phyloP scores from a whole-genome alignment of 2,888 invertebrate genomes.

The Bursaphelenchus okinawaensis region DNA sequence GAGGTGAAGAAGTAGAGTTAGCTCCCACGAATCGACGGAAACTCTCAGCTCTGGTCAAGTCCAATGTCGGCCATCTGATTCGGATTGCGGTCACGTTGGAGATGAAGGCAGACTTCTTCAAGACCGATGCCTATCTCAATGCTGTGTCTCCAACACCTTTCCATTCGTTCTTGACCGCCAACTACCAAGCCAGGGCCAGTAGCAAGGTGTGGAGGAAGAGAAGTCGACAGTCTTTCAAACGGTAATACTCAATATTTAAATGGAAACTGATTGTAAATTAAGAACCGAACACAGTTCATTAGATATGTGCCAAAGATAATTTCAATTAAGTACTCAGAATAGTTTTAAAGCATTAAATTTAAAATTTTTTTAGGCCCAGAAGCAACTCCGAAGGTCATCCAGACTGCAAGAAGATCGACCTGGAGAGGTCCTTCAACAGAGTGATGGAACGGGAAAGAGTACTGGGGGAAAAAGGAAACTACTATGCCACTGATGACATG shows the following conservation, averaged over 20 bases:
- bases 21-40: constrained; percentile 38
- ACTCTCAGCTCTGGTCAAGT: constrained; percentile 24
- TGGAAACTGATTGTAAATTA: too few relatives aligned
- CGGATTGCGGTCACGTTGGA: constrained; percentile 42
- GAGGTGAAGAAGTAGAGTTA: constrained; percentile 45
- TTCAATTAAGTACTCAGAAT: too few relatives aligned
- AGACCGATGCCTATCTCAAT: constrained; percentile 47
- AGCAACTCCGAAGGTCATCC: constrained; percentile 29
- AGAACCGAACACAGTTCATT: too few relatives aligned
- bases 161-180: constrained; percentile 51
- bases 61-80: constrained; percentile 39
- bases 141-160: constrained; percentile 50
- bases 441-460: constrained; percentile 35
- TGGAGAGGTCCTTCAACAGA: constrained; percentile 30
- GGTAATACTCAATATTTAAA: constrained; percentile 9
- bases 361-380: constrained; percentile 30
- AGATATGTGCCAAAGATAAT: too few relatives aligned
- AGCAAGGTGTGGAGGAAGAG: constrained; percentile 50
- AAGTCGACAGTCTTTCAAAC: constrained; percentile 20
- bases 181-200: constrained; percentile 53
- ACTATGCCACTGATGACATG: not conserved
- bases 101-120: constrained; percentile 46
- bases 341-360: too few relatives aligned
- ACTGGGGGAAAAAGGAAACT: constrained; percentile 4
- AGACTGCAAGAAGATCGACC: constrained; percentile 27